Base-by-base conservation (phyloP, 1,140 invertebrate genomes). In the Conus ventricosus region DNA sequence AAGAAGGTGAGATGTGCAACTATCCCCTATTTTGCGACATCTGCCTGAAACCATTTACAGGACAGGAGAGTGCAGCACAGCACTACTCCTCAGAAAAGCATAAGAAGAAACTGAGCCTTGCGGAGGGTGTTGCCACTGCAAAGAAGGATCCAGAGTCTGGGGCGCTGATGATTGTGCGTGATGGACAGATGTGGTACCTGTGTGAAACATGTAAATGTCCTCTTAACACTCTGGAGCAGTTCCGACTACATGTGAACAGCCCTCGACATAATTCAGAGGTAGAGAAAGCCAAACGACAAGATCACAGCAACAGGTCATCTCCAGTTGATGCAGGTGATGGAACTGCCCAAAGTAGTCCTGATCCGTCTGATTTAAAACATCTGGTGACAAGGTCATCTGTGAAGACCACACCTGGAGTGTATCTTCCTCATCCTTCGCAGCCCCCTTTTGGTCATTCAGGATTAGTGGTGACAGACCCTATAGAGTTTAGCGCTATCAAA, bases 41-140 rank as follows among this genome's bases (percentile, higher is more conserved):
- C 53, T 94, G 93, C 89, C 78, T 88, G 11, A 91, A 91, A 76
- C 10, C 87, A 11, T 93, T 92, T 27, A 88, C 90, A 88, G 93
- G 93, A 25, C 90, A 90, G 83, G 93, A 92, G 60, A 91, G 89
- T 89, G 92, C 92, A 63, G n/a, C 75, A 20, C 92, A 93, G 76
- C 93, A 94, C 78, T 91, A 90, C 51, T 76, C 80, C 7, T 92
- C 92, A 67, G 90, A 87, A 23, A 92, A 92, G 84, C 93, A 94
- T 83, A 88, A 67, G 81, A 90, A 90, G 71, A 91, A 90, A 76
- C 84, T 60, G 17, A 55, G n/a, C 7, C 27, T 90, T n/a, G 11
- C 82, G 10, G 81, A 39, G 15, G 57, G 54, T 15, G 75, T 57
- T 5, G 53, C 71, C 23, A 67, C 87, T n/a, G 80, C 17, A 53